Conservation (phyloP, 35 echinoderm and acorn worm genomes). For the Ophiothrix spiculata region DNA sequence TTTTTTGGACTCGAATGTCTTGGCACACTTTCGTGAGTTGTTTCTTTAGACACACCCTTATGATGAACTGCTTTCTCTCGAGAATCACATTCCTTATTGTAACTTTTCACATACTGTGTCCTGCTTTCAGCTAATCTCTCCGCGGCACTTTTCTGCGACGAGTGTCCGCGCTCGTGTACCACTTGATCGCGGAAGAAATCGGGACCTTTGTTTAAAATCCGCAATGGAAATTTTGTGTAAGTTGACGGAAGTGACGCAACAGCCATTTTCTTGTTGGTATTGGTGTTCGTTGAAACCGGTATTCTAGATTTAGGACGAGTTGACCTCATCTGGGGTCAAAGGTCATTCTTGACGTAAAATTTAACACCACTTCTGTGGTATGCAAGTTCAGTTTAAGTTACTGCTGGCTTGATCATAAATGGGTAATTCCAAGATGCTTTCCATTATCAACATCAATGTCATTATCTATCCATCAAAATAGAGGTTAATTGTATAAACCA, state of each 20-base stretch:
- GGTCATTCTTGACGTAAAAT: not conserved
- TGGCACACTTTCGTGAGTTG: not conserved
- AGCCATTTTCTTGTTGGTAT: conserved; percentile 16
- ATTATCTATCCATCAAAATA: not conserved
- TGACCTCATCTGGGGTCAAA: not conserved
- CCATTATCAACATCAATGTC: not conserved
- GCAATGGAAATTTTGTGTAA: conserved; percentile 25
- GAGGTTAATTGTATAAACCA: not conserved
- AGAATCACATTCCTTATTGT: conserved; percentile 13
- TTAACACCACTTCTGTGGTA: not conserved
- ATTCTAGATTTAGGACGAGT: not conserved
- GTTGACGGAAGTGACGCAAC: not conserved
- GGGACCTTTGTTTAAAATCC: conserved; percentile 55
- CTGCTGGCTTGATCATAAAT: not conserved
- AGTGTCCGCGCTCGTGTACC: not conserved
- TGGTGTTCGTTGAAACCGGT: not conserved
- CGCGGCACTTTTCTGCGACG: conserved; percentile 16
- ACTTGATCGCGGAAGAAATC: conserved; percentile 30
- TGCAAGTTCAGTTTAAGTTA: not conserved
- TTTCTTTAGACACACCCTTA: not conserved
- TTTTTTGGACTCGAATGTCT: not conserved
- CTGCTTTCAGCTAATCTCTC: conserved; percentile 49
- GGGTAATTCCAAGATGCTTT: not conserved
- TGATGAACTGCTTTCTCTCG: conserved; percentile 10
- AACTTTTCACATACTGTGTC: conserved; percentile 33